phyloP scores from a whole-genome alignment of 2,888 invertebrate species.

The Ommatoiulus sabulosus region DNA sequence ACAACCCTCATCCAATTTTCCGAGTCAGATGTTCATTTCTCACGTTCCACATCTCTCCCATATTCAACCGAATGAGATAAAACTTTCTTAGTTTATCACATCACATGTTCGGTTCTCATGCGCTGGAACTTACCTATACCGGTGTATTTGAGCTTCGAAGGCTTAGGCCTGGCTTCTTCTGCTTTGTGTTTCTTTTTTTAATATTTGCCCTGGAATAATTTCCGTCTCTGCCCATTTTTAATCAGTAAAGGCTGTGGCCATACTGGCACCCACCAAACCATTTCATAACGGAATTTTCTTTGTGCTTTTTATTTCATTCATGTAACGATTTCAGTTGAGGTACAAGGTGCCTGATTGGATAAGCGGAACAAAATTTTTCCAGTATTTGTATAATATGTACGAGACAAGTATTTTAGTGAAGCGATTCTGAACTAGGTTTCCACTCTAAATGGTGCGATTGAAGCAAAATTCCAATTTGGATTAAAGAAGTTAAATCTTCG shows the following conservation, averaged over 20 bases:
- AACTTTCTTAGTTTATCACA: slow-evolving; percentile 23
- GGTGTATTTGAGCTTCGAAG: neutral
- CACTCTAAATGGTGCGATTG: no score
- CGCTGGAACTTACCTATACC: neutral
- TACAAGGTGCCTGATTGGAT: neutral
- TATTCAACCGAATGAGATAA: slow-evolving; percentile 25
- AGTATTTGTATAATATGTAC: neutral
- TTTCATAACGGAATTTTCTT: neutral
- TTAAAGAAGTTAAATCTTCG: no score
- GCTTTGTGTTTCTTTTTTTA: neutral
- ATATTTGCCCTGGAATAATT: slow-evolving; percentile 1
- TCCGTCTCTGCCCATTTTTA: slow-evolving; percentile 21
- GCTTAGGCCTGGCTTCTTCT: neutral
- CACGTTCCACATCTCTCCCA: slow-evolving; percentile 35
- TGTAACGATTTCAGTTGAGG: neutral
- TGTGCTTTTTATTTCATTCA: neutral
- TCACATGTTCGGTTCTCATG: slow-evolving; percentile 28
- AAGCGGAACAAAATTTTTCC: neutral
- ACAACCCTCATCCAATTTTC: neutral
- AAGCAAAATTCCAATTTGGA: no score
- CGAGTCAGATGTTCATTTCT: slow-evolving; percentile 1
- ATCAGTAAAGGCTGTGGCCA: neutral
- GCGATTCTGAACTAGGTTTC: no score
- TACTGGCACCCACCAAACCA: neutral
- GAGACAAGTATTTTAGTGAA: no score